Evolutionary conservation across 2,888 invertebrate species (phyloP), one percentile per base, ranked within the genome.

Genomic region (Callinectes sapidus): DNA sequence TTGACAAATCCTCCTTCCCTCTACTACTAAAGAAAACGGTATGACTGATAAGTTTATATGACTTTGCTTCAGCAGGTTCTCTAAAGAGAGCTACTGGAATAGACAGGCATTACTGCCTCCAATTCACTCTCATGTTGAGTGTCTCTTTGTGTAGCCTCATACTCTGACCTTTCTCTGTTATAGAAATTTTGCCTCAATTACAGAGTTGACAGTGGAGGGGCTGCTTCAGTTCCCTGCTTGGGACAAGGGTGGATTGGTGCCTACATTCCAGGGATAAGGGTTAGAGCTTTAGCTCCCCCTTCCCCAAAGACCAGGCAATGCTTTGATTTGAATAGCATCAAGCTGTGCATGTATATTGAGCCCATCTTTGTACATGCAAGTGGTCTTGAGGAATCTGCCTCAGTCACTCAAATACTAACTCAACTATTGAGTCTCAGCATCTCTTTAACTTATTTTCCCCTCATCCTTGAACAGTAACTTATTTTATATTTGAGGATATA

Each of bases 391-490:
- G 81, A 35, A 81, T 81, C 81, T 32, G 81, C 81, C 81, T 81
- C 81, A 81, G 81, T 81, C 81, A 81, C 81, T 81, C 81, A 35
- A 35, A 81, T 81, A 81, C 81, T 81, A 81, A 81, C 32, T 35
- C 81, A 32, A 35, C 35, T 81, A 81, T 18, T 81, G 81, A 81
- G 81, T 81, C 81, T 81, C 81, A 35, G 32, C 35, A 81, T 81
- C 35, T 77, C 71, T 77, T 61, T 81, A 81, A 81, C 81, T 81
- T 81, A 81, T 81, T 81, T 81, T 81, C 81, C 81, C 81, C 35
- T 81, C 81, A 81, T 81, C 81, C 81, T 81, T 81, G 81, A 81
- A 81, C 81, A 81, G 81, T 81, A 81, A 81, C 81, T 81, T 81
- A 81, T 81, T 81, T 81, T 81, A 81, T 81, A 81, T 81, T 81